These are phyloP conservation scores for Rhynchonycteris naso DNA, from an alignment of 2,797 vertebrate genomes.

Conservation along the genomic window DNA sequence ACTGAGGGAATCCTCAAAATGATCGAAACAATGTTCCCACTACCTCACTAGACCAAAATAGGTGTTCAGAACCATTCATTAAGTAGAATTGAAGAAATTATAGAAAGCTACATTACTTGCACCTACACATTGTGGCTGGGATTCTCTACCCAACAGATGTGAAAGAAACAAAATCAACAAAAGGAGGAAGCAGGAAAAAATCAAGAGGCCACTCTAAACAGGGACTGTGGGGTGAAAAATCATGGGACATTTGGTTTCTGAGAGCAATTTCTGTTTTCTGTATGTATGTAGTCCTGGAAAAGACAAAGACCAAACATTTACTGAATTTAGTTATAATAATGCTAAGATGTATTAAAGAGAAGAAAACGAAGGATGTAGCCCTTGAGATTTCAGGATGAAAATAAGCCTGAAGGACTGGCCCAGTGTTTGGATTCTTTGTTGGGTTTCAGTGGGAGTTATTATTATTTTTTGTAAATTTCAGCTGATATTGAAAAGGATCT, in stretches of 20 bases:
- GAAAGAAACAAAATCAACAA: neutral
- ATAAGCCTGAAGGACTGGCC: neutral
- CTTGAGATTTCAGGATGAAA: neutral
- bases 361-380: neutral
- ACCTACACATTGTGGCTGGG: neutral
- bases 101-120: neutral
- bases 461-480: neutral
- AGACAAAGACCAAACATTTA: neutral
- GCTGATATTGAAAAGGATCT: neutral
- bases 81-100: neutral
- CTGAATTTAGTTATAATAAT: conserved; percentile 7
- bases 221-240: neutral
- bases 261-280: neutral
- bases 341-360: neutral
- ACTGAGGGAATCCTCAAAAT: neutral
- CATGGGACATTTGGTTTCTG: neutral
- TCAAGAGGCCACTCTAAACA: neutral
- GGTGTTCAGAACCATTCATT: neutral
- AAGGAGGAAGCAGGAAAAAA: neutral
- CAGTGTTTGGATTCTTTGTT: neutral
- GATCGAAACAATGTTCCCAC: neutral
- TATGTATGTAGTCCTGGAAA: neutral
- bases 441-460: neutral
- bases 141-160: neutral
- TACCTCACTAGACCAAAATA: neutral